Evolutionary conservation across 1,140 invertebrate species (phyloP), one percentile per base, ranked within the genome.

Genomic region (Dryas iulia): DNA sequence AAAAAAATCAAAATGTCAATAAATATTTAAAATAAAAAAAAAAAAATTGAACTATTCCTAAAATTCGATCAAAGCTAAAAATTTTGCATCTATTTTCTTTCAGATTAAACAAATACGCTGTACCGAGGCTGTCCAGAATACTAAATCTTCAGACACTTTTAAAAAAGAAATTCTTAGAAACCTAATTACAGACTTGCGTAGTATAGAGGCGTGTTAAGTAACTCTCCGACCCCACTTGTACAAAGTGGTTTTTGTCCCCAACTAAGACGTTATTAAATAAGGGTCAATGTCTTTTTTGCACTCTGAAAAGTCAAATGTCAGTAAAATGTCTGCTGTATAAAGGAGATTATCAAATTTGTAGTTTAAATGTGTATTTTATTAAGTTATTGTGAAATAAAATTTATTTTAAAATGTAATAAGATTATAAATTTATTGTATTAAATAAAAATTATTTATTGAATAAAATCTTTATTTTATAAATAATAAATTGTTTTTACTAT

Each of bases 221-320:
- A 60, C 59, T 35, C 59, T 47, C 47, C 60, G 47, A 53, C 39
- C 60, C 56, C 56, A 66, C 63, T 66, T 66, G 35, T 39, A 66
- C 25, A 58, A 58, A 66, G 31, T 26, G 63, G 54, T 35, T 66
- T 66, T 66, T 66, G 54, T 66, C 63, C 54, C 25, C 33, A 31
- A 39, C 54, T 47, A 33, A 66, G 33, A 39, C 63, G 21, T 58
- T 54, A 58, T 58, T 66, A 66, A 66, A 58, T 58, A 58, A 58
- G 54, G 31, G 26, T 66, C 54, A 66, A 58, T 30, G 26, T 14
- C 53, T 64, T 64, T 66, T 58, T 39, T 66, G 25, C 26, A 10
- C 30, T 10, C 30, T 53, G 24, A 28, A 61, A 53, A 60, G 59
- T 47, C 59, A 60, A 11, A 53, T 62, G 60, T 31, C 39, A 62